These are phyloP conservation scores for Smittia sp. DNA, from an alignment of 2,888 invertebrate species.

Conservation along the genomic window DNA sequence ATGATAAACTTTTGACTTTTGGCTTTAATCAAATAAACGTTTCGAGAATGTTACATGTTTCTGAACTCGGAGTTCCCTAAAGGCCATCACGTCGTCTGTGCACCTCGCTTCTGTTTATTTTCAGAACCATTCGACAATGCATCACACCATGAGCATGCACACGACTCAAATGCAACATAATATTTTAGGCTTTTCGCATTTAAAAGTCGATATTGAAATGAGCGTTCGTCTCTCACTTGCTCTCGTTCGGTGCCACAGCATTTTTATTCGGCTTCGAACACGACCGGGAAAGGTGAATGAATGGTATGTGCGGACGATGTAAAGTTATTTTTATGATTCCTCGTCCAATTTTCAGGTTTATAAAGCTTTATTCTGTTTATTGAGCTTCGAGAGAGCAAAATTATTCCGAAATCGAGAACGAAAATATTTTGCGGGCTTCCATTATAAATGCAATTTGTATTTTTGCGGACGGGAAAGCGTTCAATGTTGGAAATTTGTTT, in stretches of 20 bases:
- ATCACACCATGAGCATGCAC: not conserved
- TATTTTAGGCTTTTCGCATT: not conserved
- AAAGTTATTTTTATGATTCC: not conserved
- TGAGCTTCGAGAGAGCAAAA: not conserved
- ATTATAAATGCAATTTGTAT: not conserved
- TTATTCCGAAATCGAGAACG: not conserved
- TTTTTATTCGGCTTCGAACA: not conserved
- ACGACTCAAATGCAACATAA: not conserved
- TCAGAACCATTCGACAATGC: not conserved
- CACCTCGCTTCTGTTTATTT: not conserved
- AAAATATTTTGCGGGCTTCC: not conserved
- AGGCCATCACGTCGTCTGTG: slow-evolving; percentile 7
- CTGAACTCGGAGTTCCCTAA: not conserved
- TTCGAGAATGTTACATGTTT: not conserved
- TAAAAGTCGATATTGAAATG: not conserved
- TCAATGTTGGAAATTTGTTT: slow-evolving; percentile 3
- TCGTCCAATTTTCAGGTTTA: not conserved
- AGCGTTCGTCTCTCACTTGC: not conserved
- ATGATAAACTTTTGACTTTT: slow-evolving; percentile 9
- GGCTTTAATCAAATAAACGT: slow-evolving; percentile 8
- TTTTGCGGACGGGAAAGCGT: not conserved
- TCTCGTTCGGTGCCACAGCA: no score
- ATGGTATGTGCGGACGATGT: not conserved
- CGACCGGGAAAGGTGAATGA: not conserved
- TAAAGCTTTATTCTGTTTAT: not conserved